Evolutionary conservation across 2,113 vertebrate genomes (phyloP).

Genomic region (Apodemus speciosus): DNA sequence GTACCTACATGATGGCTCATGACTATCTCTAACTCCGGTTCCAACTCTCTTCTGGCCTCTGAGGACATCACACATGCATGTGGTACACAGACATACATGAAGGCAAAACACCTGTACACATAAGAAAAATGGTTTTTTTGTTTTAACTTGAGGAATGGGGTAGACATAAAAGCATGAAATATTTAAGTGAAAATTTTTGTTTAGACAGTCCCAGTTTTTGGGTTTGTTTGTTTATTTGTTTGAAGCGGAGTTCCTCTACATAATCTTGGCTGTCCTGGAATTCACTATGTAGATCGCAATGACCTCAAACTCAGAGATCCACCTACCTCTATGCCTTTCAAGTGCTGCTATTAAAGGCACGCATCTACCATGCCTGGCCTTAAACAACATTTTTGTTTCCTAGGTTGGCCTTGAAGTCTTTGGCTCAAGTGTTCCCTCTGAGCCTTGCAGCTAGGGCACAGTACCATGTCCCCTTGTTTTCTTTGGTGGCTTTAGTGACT

Average conservation of each 20-base stretch:
- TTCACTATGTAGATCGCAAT: neutral
- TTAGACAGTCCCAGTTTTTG: neutral
- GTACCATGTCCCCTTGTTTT: neutral
- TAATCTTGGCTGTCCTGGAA: neutral
- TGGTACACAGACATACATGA: neutral
- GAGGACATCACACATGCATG: neutral
- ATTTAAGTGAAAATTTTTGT: conserved; percentile 35
- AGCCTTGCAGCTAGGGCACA: neutral
- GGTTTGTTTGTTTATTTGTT: neutral
- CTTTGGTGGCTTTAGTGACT: neutral
- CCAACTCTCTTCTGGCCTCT: neutral
- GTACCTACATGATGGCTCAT: neutral
- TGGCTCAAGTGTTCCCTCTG: neutral
- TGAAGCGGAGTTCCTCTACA: neutral
- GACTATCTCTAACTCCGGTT: neutral
- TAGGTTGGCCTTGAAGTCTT: neutral
- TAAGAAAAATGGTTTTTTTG: neutral
- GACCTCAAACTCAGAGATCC: neutral
- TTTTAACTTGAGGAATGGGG: neutral
- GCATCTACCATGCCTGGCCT: neutral
- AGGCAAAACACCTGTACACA: neutral
- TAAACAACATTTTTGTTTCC: neutral
- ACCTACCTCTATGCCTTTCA: neutral
- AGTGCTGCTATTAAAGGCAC: neutral
- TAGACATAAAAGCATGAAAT: neutral